These are phyloP conservation scores for Cathartes aura DNA, from an alignment of 2,113 vertebrate genomes.

Conservation along the genomic window DNA sequence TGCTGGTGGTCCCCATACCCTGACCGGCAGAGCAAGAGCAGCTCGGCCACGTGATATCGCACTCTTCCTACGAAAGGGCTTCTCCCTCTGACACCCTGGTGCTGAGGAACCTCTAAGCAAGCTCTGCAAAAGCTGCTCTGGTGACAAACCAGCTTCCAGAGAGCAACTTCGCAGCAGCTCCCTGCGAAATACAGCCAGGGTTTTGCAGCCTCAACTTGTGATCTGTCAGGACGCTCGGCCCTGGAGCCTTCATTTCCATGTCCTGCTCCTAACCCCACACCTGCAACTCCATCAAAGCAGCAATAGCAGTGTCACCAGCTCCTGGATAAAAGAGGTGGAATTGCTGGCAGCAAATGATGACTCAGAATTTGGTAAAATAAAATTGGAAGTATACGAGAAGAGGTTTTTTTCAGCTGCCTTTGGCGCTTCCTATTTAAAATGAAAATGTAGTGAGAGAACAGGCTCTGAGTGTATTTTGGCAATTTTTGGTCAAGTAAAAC, in stretches of 20 bases:
- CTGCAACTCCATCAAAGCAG: not conserved
- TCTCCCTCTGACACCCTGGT: not conserved
- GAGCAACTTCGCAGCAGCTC: not conserved
- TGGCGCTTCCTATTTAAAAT: not conserved
- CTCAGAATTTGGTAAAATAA: not conserved
- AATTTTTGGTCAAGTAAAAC: conserved; percentile 12
- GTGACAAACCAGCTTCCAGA: not conserved
- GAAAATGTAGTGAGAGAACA: not conserved
- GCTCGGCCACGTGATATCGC: fast-evolving
- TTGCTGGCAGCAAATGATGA: not conserved
- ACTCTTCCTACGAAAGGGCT: not conserved
- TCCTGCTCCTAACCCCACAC: not conserved
- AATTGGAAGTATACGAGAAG: not conserved
- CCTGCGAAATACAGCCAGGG: fast-evolving
- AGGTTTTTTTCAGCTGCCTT: conserved; percentile 25
- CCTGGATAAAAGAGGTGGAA: not conserved
- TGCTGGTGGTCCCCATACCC: not conserved
- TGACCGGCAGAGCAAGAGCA: not conserved
- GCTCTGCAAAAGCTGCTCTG: not conserved
- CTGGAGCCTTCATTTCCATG: not conserved
- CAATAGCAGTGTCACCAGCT: not conserved
- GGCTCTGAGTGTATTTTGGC: conserved; percentile 12
- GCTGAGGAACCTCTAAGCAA: not conserved
- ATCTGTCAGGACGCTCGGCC: not conserved
- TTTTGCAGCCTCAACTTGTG: not conserved